Evolutionary conservation across 1,140 invertebrate species (phyloP).

Genomic region (Drosophila novamexicana): DNA sequence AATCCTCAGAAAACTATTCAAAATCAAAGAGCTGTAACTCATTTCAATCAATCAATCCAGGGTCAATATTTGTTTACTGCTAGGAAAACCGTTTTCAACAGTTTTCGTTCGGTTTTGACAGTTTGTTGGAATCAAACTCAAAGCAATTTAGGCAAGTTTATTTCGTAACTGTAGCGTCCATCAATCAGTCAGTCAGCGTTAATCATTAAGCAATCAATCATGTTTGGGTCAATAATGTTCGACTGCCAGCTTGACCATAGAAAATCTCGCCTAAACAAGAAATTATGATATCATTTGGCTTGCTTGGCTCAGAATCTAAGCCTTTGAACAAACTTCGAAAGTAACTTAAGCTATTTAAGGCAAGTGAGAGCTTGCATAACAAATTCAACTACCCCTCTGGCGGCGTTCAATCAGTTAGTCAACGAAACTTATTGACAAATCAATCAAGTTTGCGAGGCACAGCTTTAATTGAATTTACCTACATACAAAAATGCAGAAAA

Average conservation of each 20-base stretch:
- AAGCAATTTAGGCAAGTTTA: background rate
- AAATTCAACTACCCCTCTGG: too few relatives aligned
- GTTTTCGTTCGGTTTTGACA: background rate
- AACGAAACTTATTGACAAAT: constrained; percentile 43
- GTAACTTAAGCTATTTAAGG: background rate
- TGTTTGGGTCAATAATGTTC: constrained; percentile 10
- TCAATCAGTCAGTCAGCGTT: constrained; percentile 7
- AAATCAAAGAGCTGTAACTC: too few relatives aligned
- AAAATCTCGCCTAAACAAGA: background rate
- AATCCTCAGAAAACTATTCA: too few relatives aligned
- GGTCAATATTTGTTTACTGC: background rate
- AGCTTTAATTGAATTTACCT: constrained; percentile 44
- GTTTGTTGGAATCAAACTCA: background rate
- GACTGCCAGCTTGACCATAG: background rate
- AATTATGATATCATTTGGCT: background rate
- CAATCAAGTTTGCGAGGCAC: constrained; percentile 45
- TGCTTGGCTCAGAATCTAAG: background rate
- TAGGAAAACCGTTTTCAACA: background rate
- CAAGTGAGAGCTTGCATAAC: too few relatives aligned
- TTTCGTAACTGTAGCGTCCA: background rate
- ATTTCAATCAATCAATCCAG: background rate
- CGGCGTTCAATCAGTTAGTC: constrained; percentile 19
- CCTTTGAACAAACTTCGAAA: background rate
- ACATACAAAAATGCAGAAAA: background rate
- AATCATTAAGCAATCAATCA: constrained; percentile 42